phyloP scores from a whole-genome alignment of 2,113 vertebrate genomes.

The Bostrychus sinensis region DNA sequence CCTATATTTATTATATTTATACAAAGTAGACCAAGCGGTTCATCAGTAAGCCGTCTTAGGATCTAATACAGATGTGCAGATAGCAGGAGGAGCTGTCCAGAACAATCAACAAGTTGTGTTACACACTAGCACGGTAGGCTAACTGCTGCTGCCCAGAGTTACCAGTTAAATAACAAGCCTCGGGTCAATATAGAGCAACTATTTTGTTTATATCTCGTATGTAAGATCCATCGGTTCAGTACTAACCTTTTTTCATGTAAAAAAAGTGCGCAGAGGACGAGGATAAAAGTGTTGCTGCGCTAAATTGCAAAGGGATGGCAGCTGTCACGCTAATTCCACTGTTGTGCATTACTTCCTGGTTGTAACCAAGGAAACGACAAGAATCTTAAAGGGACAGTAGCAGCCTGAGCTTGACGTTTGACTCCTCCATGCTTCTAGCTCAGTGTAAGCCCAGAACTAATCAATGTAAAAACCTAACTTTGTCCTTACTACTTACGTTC shows the following conservation, averaged over 20 bases:
- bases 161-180: not conserved
- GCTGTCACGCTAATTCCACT: constrained; percentile 2
- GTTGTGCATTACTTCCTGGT: not conserved
- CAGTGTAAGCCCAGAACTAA: too few relatives aligned
- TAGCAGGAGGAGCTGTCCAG: too few relatives aligned
- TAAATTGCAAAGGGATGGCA: not conserved
- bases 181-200: too few relatives aligned
- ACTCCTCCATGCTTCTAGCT: too few relatives aligned
- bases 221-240: not conserved
- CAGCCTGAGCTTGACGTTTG: not conserved
- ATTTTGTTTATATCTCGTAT: not conserved
- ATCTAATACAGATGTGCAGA: too few relatives aligned
- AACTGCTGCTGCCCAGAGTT: not conserved
- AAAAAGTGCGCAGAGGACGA: not conserved
- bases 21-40: too few relatives aligned
- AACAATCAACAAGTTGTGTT: not conserved
- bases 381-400: constrained; percentile 55
- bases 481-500: too few relatives aligned
- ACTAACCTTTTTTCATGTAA: constrained; percentile 4
- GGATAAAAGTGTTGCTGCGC: fast-evolving
- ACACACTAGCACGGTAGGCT: not conserved
- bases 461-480: too few relatives aligned
- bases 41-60: too few relatives aligned
- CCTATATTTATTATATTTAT: too few relatives aligned
- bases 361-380: constrained; percentile 36